Evolutionary conservation across 2,113 vertebrate genomes (phyloP), one percentile per base, ranked within the genome.

Genomic region (Pogona vitticeps): DNA sequence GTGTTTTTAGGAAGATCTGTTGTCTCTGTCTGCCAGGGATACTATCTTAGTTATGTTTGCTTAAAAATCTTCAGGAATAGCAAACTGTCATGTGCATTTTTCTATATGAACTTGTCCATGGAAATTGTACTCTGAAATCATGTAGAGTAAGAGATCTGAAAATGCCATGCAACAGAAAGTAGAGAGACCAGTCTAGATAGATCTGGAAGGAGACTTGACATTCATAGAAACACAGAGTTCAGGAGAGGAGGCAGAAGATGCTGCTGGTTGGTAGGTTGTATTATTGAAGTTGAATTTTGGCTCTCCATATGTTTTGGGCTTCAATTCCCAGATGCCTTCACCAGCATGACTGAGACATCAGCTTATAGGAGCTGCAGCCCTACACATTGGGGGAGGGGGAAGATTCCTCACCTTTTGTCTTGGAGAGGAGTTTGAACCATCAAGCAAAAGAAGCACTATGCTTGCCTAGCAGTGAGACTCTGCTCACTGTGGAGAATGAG

Each of bases 381-480:
- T n/a, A n/a, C n/a, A n/a, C n/a, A n/a, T n/a, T n/a, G n/a, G n/a
- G n/a, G n/a, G n/a, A n/a, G 56, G 3, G 56, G 9, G 56, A 15
- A 58, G 17, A 58, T 12, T 58, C 56, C 17, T 58, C 56, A 58
- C 2, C 56, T 58, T 15, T 12, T 58, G 68, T 1, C 6, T 58
- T 33, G n/a, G 65, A 82, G 84, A 71, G 67, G 6, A 42, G 36
- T 15, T 20, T 67, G 83, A 46, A 15, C 26, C 9, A 5, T 52
- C 71, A 87, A 84, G 42, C 42, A 68, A 90, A 83, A 81, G 73
- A 91, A 89, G 83, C 33, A 10, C 13, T 58, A 31, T 56, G 36
- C 59, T 56, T 88, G 87, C 92, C 80, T 88, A 81, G 84, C 87
- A 81, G 89, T 42, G 70, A 79, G 76, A 82, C 80, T 63, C 70